Percentiles rank a stretch among this genome's conserved stretches.
phyloP scores from a whole-genome alignment of 1,140 invertebrate genomes.

The Mylabris phalerata region DNA sequence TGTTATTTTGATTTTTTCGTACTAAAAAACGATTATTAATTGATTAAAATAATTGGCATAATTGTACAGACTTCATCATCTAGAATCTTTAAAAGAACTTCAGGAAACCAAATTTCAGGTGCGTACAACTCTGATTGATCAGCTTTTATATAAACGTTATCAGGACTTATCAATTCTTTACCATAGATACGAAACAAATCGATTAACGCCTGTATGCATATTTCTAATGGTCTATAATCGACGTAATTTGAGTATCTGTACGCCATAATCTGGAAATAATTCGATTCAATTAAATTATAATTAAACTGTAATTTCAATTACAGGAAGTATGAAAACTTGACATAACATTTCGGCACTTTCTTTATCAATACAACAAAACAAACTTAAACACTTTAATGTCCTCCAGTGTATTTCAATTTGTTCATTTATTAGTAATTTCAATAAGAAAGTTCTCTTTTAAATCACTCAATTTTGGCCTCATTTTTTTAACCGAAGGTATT shows the following conservation, averaged over 20 bases:
- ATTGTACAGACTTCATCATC: slow-evolving; percentile 27
- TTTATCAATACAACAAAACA: slow-evolving; percentile 24
- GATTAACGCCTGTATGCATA: not conserved
- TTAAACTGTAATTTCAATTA: slow-evolving; percentile 11
- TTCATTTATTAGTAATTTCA: slow-evolving; percentile 15
- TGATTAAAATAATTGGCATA: too few relatives aligned
- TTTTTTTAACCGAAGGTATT: slow-evolving; percentile 6
- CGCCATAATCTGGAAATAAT: not conserved
- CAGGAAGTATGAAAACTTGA: slow-evolving; percentile 23
- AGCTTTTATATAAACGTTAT: not conserved
- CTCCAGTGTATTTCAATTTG: slow-evolving; percentile 21
- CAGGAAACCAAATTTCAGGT: slow-evolving; percentile 19
- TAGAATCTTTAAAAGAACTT: slow-evolving; percentile 28
- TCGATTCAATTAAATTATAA: slow-evolving; percentile 16
- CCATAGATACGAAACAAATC: slow-evolving; percentile 24
- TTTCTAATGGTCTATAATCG: slow-evolving; percentile 11
- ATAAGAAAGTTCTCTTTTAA: slow-evolving; percentile 22
- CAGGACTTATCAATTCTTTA: slow-evolving; percentile 7
- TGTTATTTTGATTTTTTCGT: too few relatives aligned
- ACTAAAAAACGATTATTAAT: too few relatives aligned
- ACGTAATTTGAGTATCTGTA: slow-evolving; percentile 15
- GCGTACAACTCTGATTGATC: not conserved
- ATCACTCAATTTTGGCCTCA: slow-evolving; percentile 20
- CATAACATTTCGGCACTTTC: slow-evolving; percentile 12
- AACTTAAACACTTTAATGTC: slow-evolving; percentile 20